Conservation (phyloP, 1,140 invertebrate genomes). For the Drosophila pseudoobscura region DNA sequence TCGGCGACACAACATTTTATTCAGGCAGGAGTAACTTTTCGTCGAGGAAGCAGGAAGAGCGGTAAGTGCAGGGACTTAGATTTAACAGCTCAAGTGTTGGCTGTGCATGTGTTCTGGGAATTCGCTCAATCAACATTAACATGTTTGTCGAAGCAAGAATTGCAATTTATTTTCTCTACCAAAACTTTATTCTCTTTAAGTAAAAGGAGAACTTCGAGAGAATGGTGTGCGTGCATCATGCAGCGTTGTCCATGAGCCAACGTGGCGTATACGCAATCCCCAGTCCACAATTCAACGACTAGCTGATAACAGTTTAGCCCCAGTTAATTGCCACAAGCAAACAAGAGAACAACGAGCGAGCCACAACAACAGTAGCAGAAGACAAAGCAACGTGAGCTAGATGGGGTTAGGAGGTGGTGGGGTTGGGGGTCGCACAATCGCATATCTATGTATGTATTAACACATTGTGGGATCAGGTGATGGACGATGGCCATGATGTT, state of each 20-base stretch:
- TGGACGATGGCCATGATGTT: constrained; percentile 56
- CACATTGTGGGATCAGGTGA: constrained; percentile 69
- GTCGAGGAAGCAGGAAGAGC: constrained; percentile 2
- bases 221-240: constrained; percentile 10
- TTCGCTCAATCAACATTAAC: constrained; percentile 66
- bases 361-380: constrained; percentile 2
- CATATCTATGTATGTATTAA: constrained; percentile 64
- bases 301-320: constrained; percentile 45
- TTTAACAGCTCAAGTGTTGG: constrained; percentile 38
- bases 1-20: constrained; percentile 71
- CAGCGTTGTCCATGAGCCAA: background rate
- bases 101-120: constrained; percentile 36
- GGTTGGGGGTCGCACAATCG: constrained; percentile 7
- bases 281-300: constrained; percentile 32
- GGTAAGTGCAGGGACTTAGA: constrained; percentile 40
- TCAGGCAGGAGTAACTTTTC: constrained; percentile 22
- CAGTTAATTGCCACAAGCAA: constrained; percentile 56
- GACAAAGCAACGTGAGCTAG: constrained; percentile 13
- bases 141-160: constrained; percentile 63
- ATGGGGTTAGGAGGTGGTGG: background rate
- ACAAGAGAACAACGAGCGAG: constrained; percentile 1
- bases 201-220: background rate
- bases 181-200: constrained; percentile 43
- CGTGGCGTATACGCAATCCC: constrained; percentile 43
- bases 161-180: constrained; percentile 50